Percentiles rank a stretch among this genome's conserved stretches.
Conservation (phyloP, 2,113 vertebrate species). For the Callocephalon fimbriatum region DNA sequence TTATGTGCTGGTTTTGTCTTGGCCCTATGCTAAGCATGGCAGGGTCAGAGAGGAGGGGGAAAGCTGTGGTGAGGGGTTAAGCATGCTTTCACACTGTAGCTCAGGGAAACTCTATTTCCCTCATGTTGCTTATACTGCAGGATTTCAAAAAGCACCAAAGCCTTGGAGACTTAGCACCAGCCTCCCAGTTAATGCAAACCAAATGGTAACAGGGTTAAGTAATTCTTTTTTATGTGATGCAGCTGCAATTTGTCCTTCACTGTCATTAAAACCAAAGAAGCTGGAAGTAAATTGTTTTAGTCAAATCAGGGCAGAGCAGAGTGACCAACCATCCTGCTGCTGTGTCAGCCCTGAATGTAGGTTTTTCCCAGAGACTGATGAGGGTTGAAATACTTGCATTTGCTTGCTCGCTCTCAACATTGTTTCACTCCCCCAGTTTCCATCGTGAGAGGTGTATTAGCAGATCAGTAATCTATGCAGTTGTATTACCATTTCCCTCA, state of each 20-base stretch:
- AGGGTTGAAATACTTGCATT: slow-evolving; percentile 3
- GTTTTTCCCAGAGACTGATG: not conserved
- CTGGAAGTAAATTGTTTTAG: not conserved
- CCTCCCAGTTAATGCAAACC: not conserved
- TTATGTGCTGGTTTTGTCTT: not conserved
- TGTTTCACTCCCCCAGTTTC: not conserved
- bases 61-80: not conserved
- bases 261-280: not conserved
- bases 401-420: not conserved
- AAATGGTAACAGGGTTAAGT: not conserved
- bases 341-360: not conserved
- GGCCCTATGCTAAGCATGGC: not conserved
- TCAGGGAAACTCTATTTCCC: not conserved
- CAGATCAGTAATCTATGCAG: not conserved
- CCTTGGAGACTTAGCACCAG: not conserved
- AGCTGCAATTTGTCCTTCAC: not conserved
- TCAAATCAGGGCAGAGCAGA: not conserved
- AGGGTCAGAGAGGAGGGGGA: not conserved
- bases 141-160: not conserved
- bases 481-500: not conserved
- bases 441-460: rapidly evolving
- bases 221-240: not conserved
- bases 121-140: not conserved
- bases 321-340: not conserved
- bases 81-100: not conserved